Evolutionary conservation across 2,888 invertebrate species (phyloP), one percentile per base, ranked within the genome.

Genomic region (Drosophila flavopinicola): DNA sequence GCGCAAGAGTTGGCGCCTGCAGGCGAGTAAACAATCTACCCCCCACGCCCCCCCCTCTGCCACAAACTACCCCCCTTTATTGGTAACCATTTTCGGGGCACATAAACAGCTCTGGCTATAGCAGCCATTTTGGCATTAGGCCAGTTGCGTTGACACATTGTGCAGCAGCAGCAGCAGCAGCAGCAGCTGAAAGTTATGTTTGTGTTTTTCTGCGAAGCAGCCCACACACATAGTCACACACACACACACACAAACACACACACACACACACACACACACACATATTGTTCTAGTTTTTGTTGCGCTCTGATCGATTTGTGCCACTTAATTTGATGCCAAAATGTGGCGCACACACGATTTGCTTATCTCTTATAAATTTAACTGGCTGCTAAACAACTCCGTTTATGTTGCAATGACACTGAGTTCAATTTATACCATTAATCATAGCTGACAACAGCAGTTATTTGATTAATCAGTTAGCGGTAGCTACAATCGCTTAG

Each of bases 61-160:
- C n/a, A n/a, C n/a, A n/a, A n/a, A n/a, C n/a, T n/a, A 6, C 29
- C 13, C 4, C 24, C 37, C 7, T n/a, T 1, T 5, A 25, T 11
- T 30, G 38, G 38, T 32, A n/a, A 25, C 52, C 51, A 51, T 23
- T 30, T n/a, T 11, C 15, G 5, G 9, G 20, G n/a, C 41, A 58
- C 59, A 57, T 41, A 58, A 63, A 32, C 37, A 20, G 66, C 27
- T 17, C 33, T 48, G 33, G 33, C 41, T 3, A 17, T 65, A 24
- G 35, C 57, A 70, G 76, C 66, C 66, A 66, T 74, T 61, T 74
- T 74, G 73, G 57, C 67, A 65, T 47, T 59, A 48, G 47, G 44
- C 58, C 51, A 57, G 70, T 60, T 78, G 75, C 83, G 85, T 82
- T 79, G 78, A 85, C 86, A 79, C 84, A 83, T 78, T 85, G 77